phyloP scores from a whole-genome alignment of 2,888 invertebrate species.

The Meandrusa payeni region DNA sequence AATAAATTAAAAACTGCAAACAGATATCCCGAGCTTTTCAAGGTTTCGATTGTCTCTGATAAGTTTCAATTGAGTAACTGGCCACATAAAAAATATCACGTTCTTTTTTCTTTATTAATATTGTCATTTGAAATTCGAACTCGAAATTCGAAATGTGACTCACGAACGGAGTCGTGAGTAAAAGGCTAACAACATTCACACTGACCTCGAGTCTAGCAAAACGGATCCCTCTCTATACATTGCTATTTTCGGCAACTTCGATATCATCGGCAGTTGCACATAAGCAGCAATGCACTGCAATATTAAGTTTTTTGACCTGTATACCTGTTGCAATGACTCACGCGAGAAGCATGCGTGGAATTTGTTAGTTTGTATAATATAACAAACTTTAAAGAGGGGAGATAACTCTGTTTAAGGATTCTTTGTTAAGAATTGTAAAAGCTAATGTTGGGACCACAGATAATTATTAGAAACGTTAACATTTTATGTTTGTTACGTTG shows the following conservation, averaged over 20 bases:
- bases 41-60: slow-evolving; percentile 1
- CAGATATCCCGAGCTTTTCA: neutral
- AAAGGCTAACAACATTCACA: slow-evolving; percentile 18
- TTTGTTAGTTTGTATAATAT: slow-evolving; percentile 13
- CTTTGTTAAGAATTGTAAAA: too few species aligned
- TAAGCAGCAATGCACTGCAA: slow-evolving; percentile 15
- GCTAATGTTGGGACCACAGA: too few species aligned
- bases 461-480: too few species aligned
- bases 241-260: slow-evolving; percentile 8
- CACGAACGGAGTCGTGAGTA: slow-evolving; percentile 11
- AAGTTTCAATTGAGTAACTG: neutral
- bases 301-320: slow-evolving; percentile 21
- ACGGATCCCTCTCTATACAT: slow-evolving; percentile 8
- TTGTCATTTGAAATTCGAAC: neutral
- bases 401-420: slow-evolving; percentile 15
- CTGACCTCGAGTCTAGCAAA: slow-evolving; percentile 4
- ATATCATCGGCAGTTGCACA: slow-evolving; percentile 9
- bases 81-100: neutral
- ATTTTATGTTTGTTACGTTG: too few species aligned
- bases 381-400: slow-evolving; percentile 4
- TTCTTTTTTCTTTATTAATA: neutral
- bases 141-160: slow-evolving; percentile 8
- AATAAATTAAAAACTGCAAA: too few species aligned
- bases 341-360: slow-evolving; percentile 10
- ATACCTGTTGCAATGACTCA: slow-evolving; percentile 13